Evolutionary conservation across 2,888 invertebrate genomes (phyloP).

Genomic region (Thereva unica): DNA sequence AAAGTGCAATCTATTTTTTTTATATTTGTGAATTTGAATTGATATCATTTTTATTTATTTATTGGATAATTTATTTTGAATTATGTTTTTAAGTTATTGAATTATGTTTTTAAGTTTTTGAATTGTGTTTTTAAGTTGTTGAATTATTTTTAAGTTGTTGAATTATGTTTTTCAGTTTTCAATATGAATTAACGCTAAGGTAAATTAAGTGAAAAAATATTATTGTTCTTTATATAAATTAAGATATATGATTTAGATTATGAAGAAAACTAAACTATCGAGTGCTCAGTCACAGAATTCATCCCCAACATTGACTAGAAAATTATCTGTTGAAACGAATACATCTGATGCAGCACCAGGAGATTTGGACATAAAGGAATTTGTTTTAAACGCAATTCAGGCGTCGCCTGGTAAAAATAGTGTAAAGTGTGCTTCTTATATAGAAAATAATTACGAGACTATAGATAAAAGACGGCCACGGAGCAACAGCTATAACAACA

Average conservation of each 20-base stretch:
- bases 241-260: slow-evolving; percentile 49
- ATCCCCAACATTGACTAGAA: slow-evolving; percentile 52
- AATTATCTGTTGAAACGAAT: slow-evolving; percentile 38
- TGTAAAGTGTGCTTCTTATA: slow-evolving; percentile 52
- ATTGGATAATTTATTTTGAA: no score
- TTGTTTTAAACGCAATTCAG: slow-evolving; percentile 44
- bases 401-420: slow-evolving; percentile 57
- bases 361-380: slow-evolving; percentile 42
- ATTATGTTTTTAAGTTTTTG: no score
- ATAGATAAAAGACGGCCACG: slow-evolving; percentile 59
- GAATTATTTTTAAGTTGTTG: no score
- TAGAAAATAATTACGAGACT: slow-evolving; percentile 67
- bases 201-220: slow-evolving; percentile 55
- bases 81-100: no score
- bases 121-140: no score
- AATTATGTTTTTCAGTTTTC: no score
- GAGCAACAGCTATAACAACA: slow-evolving; percentile 57
- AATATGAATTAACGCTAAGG: no score
- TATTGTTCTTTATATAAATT: not conserved
- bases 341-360: slow-evolving; percentile 17
- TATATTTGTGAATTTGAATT: no score
- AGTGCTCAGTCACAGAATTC: slow-evolving; percentile 54
- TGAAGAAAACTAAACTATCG: slow-evolving; percentile 58
- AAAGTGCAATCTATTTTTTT: no score
- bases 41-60: no score